Conservation (phyloP, 2,888 invertebrate genomes). For the Cosmia pyralina region DNA sequence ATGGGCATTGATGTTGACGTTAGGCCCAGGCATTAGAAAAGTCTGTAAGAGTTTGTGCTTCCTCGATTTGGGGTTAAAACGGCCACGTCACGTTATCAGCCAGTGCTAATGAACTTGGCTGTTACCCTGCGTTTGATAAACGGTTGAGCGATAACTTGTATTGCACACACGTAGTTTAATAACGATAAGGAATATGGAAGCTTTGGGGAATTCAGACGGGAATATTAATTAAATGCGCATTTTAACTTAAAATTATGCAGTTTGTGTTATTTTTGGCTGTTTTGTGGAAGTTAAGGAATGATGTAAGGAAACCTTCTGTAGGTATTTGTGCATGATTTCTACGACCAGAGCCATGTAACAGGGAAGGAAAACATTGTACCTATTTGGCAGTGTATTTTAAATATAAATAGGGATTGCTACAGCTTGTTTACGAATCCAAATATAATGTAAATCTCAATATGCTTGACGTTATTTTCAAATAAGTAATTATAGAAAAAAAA, state of each 20-base stretch:
- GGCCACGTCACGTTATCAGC: constrained; percentile 65
- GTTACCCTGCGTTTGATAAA: constrained; percentile 63
- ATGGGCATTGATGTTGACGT: too few relatives aligned
- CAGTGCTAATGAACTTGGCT: constrained; percentile 69
- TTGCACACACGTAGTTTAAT: constrained; percentile 46
- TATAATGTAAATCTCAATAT: neutral
- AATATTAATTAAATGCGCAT: constrained; percentile 31
- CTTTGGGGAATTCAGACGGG: constrained; percentile 26
- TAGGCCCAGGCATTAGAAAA: too few relatives aligned
- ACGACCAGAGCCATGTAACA: neutral
- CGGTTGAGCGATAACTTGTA: constrained; percentile 53
- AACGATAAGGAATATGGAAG: constrained; percentile 35
- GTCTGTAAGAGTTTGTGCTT: neutral
- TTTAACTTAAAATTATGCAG: neutral
- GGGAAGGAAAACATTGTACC: constrained; percentile 9
- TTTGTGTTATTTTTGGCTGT: neutral
- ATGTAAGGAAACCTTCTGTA: neutral
- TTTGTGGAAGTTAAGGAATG: neutral
- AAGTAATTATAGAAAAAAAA: neutral
- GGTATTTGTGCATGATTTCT: neutral
- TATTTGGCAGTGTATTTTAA: neutral
- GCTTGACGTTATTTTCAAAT: neutral
- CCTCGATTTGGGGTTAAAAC: constrained; percentile 50
- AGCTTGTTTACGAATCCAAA: neutral
- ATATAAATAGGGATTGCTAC: neutral